Base-by-base conservation (phyloP, 2,888 invertebrate genomes). In the Trichopria drosophilae region DNA sequence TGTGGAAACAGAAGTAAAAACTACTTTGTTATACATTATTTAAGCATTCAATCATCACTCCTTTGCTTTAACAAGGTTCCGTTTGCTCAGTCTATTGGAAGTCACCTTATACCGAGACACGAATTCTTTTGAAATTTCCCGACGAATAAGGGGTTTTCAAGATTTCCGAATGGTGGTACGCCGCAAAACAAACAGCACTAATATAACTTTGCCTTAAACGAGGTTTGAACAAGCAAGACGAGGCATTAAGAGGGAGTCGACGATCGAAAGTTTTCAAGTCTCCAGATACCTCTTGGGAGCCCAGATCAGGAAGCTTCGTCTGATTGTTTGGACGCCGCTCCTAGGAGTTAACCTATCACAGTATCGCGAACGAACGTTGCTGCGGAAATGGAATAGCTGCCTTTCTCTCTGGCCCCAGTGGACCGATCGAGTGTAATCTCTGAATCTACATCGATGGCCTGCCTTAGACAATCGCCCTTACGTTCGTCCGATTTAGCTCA, bases 371-470 rank as follows among this genome's bases (percentile, higher is more conserved):
- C 28, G 19, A 34, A 40, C 20, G 36, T 28, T 10, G 19, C 22
- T 24, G 28, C 31, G 34, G 47, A 56, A 43, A 55, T 55, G 53
- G 35, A 50, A 56, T 56, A 41, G 24, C 37, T 34, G 44, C 49
- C 43, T 45, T 58, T 57, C 51, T 36, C 40, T 59, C 54, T 53
- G 45, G 43, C 46, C 53, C 51, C 48, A 37, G 40, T 6, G 51
- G 55, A 37, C 36, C 57, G 52, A 58, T 58, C 50, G 49, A 53
- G 42, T 40, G 51, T 51, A 53, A 55, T 57, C 53, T 42, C 42
- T 39, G 35, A 29, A 55, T 56, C 44, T 51, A 50, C 53, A 36
- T 41, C 45, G 36, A 24, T 28, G 24, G 24, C 13, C 15, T 34
- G 29, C 26, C 22, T 26, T 5, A 12, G 34, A 39, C 37, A 35